A percentile compares a stretch with the other conserved stretches of the same genome.
Conservation (phyloP, 2,113 vertebrate genomes). For the Cavia porcellus region DNA sequence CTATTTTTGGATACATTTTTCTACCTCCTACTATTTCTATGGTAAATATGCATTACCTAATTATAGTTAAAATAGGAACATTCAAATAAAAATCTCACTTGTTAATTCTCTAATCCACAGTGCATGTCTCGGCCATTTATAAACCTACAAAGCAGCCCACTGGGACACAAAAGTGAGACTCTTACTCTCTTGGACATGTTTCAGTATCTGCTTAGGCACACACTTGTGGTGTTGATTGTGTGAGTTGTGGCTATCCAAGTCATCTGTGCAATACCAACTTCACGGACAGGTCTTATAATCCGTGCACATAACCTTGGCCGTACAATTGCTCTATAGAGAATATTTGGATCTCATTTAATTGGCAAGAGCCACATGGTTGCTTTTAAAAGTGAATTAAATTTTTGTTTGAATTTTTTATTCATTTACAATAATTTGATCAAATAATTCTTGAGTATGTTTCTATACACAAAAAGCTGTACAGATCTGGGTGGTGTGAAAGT, state of each 20-base stretch:
- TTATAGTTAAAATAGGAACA: background rate
- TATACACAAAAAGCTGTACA: background rate
- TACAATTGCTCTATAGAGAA: background rate
- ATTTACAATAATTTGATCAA: background rate
- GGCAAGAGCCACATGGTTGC: background rate
- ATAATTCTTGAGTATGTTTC: background rate
- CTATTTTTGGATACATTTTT: background rate
- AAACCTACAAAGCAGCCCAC: background rate
- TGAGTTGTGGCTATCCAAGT: background rate
- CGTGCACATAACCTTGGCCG: background rate
- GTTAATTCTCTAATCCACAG: background rate
- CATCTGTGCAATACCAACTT: background rate
- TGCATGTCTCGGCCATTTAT: background rate
- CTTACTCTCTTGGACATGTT: background rate
- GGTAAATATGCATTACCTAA: background rate
- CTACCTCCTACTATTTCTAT: background rate
- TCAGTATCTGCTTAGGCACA: background rate
- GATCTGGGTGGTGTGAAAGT: background rate
- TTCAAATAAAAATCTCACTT: background rate
- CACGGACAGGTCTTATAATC: background rate
- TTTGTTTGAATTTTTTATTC: background rate
- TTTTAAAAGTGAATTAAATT: background rate
- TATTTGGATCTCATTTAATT: background rate
- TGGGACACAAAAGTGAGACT: background rate
- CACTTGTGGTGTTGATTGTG: background rate